These are phyloP conservation scores for Brachylomia viminalis DNA, from an alignment of 2,888 invertebrate species.

Conservation along the genomic window DNA sequence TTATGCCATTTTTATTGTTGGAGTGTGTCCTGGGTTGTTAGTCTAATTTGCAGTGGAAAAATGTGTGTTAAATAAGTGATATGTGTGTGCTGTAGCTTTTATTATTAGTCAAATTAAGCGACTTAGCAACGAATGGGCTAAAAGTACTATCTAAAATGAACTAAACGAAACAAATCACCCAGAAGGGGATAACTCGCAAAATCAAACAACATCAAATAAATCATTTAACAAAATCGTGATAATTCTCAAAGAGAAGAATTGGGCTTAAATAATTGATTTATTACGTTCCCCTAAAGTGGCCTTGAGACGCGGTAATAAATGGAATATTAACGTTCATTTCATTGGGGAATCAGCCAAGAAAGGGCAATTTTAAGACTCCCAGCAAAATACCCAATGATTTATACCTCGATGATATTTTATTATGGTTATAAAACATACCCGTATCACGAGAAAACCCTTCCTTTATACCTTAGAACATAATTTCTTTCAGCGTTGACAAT, in stretches of 20 bases:
- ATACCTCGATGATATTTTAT: constrained; percentile 84
- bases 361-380: constrained; percentile 76
- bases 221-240: constrained; percentile 49
- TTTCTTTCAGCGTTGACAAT: constrained; percentile 77
- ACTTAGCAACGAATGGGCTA: neutral
- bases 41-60: neutral
- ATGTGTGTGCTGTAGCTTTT: neutral
- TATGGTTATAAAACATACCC: constrained; percentile 82
- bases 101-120: neutral
- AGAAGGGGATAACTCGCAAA: constrained; percentile 44
- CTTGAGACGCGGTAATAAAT: constrained; percentile 61
- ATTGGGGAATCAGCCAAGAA: constrained; percentile 76
- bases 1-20: neutral
- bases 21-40: neutral
- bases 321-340: constrained; percentile 70
- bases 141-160: constrained; percentile 2
- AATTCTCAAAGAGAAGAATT: constrained; percentile 60
- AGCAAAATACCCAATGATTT: constrained; percentile 82
- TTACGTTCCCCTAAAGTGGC: constrained; percentile 47
- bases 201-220: constrained; percentile 62
- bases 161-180: constrained; percentile 26
- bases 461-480: constrained; percentile 77
- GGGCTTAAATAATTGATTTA: constrained; percentile 65
- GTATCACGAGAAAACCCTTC: constrained; percentile 77
- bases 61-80: neutral